Conservation (phyloP, 2,797 vertebrate genomes). For the Clarias platycephalus region DNA sequence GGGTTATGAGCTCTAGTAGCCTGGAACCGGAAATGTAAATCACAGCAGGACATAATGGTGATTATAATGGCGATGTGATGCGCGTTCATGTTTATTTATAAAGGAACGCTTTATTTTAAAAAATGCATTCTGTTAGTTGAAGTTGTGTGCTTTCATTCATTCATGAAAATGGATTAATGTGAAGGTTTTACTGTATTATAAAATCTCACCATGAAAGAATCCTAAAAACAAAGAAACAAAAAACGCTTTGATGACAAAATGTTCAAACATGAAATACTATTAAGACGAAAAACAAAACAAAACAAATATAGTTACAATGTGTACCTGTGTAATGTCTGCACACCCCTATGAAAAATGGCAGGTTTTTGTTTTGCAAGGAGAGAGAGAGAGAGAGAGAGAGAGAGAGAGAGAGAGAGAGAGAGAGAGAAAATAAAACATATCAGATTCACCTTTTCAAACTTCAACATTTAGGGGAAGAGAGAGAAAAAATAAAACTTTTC, state of each 20-base stretch:
- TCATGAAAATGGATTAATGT: not conserved
- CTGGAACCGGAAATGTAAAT: not conserved
- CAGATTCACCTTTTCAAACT: too few species aligned
- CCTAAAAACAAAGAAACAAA: not conserved
- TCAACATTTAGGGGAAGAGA: not conserved
- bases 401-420: not conserved
- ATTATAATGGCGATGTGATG: not conserved
- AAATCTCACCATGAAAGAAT: not conserved
- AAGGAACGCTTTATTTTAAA: not conserved
- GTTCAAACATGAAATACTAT: not conserved
- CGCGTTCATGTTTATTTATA: not conserved
- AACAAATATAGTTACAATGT: not conserved
- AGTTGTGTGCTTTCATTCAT: too few species aligned
- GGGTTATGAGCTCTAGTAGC: not conserved
- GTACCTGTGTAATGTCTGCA: not conserved
- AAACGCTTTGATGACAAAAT: not conserved
- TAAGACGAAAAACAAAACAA: not conserved
- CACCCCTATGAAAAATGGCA: not conserved
- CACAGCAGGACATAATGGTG: not conserved
- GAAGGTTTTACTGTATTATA: not conserved
- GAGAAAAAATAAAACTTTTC: not conserved
- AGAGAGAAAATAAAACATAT: too few species aligned
- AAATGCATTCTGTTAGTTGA: not conserved
- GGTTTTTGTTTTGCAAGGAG: not conserved
- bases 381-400: not conserved